Base-by-base conservation (phyloP, 2,113 vertebrate species). In the Telmatochromis sp. region DNA sequence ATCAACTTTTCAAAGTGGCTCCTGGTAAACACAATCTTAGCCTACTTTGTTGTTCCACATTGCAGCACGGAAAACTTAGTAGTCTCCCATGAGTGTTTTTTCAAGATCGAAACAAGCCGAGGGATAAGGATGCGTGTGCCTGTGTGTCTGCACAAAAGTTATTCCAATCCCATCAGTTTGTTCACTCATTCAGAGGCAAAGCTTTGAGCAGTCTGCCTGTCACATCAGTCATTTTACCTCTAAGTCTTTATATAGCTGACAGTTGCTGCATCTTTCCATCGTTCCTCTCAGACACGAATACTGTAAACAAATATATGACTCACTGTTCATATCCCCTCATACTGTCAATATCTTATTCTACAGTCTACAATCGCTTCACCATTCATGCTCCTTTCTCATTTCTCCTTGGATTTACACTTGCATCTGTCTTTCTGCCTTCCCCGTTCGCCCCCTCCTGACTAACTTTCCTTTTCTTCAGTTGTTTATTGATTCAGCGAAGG, bases 401-500 rank as follows among this genome's bases (percentile, higher is more conserved):
- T 91, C 81, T 68, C 80, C 28, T 82, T 58, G 68, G 63, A 82
- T 89, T 63, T 49, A 37, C 40, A 19, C 14, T 78, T 15, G 8
- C 23, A 45, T 14, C 49, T 26, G 51, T 33, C 49, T 37, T 40
- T 81, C 68, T 33, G 60, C 23, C 21, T n/a, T 49, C 37, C 47
- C 9, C 2, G 3, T 60, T 60, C 2, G 0, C 23, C 23, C 26
- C 47, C n/a, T 51, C 54, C 60, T 63, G 70, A 78, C 42, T 51
- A 13, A 31, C 73, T 78, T 78, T 78, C 73, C 26, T 49, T 49
- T 78, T 51, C 45, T 78, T 63, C 15, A 1, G 33, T 58, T 93
- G 58, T 91, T 90, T 88, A 89, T 92, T 35, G 86, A 91, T 82
- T 91, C 84, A 80, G 75, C 11, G n/a, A 55, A 85, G 82, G 89